Base-by-base conservation (phyloP, 2,797 vertebrate genomes). In the Poliocrania exsul region DNA sequence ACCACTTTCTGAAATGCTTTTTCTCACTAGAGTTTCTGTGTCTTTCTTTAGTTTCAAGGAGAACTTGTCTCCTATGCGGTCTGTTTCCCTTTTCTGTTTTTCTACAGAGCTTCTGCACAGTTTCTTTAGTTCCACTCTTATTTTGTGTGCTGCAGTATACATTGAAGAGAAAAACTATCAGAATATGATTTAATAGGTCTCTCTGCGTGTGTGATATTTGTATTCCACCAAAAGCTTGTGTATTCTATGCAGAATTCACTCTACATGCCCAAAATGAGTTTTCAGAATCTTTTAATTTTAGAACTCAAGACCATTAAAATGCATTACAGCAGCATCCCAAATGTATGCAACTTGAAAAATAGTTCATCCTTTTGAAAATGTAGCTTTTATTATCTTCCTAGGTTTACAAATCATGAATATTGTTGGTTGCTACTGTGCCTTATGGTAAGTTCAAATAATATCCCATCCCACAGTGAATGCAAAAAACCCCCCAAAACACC, bases 211-310 rank as follows among this genome's bases (percentile, higher is more conserved):
- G 65, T 81, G 57, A 35, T 57, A 83, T 78, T 86, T 87, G 58
- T 79, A 91, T 81, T 93, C 65, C 14, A 47, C 65, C 53, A 70
- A 86, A 77, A 88, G 13, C n/a, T 77, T 74, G 49, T 85, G 40
- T 66, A 53, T 78, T 94, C 93, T 46, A 28, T 29, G 65, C 24
- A 40, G 21, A 93, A 92, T 87, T 86, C 18, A 54, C 85, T 93
- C 81, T 91, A 35, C 62, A 66, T 91, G n/a, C 53, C n/a, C 35
- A 78, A 83, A 95, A 81, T 74, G 50, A 50, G 24, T 82, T 95
- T 87, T 82, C 61, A 75, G 53, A 88, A 42, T 83, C 16, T 92
- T 81, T 88, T 90, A 37, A 78, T 64, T 92, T 93, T 91, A 57
- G 28, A 74, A 73, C 40, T 64, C 3, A 4, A 71, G 33, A 54